Evolutionary conservation across 2,888 invertebrate genomes (phyloP), one percentile per base, ranked within the genome.

Genomic region (Deilephila elpenor): DNA sequence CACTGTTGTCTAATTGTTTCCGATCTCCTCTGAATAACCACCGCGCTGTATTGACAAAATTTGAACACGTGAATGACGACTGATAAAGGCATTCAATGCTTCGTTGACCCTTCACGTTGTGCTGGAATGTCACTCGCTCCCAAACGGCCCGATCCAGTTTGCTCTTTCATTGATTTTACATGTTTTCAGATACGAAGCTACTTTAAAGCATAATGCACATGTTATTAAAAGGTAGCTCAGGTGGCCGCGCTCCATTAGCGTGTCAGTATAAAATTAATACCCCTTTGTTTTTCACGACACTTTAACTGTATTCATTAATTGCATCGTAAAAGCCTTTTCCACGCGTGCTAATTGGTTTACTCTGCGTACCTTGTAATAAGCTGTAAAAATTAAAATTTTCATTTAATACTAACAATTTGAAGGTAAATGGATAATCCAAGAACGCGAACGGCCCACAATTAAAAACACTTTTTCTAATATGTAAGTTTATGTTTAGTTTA

Each of bases 1-100:
- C 92, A 90, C 91, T 89, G 92, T 88, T 88, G 88, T 90, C 92
- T 94, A 94, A 94, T 94, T 94, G 92, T 93, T 94, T 94, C 94
- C 94, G 94, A 94, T 92, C 93, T 92, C 88, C 85, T 87, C 90
- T 90, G 90, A 91, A 92, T 90, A 90, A 89, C 91, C 89, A 83
- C 84, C 82, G 86, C 86, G 86, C 87, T 87, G 86, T 91, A 92
- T 92, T 90, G 91, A 92, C 89, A 79, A 90, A 92, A 91, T 92
- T 91, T 88, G 90, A 91, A 89, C 90, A 91, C 88, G 88, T 90
- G 89, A 91, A 88, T 89, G 89, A 84, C 79, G 85, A 76, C 81
- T 79, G 82, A 90, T 89, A 87, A 87, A 88, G 81, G 84, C 77
- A 83, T 86, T 85, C 81, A 82, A 84, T 85, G 86, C 85, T 83